Evolutionary conservation across 2,888 invertebrate species (phyloP).

Genomic region (Stenichneumon culpator): DNA sequence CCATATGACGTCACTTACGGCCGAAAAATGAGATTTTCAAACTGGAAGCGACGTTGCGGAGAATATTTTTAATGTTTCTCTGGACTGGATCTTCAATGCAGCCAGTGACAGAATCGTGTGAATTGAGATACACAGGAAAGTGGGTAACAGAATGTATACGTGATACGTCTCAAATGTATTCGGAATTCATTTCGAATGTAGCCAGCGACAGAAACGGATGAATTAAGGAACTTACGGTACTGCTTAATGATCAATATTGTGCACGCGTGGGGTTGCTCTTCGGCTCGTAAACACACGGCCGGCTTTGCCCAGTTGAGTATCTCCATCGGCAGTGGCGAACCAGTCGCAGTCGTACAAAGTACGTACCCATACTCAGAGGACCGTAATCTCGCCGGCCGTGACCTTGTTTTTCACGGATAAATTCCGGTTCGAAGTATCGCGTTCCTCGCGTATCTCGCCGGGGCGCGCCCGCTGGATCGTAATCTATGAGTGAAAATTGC

Average conservation of each 20-base stretch:
- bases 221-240: no score
- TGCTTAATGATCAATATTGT: not conserved
- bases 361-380: constrained; percentile 36
- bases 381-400: constrained; percentile 74
- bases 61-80: no score
- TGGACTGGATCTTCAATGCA: no score
- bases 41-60: no score
- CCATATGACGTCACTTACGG: no score
- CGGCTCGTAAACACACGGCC: not conserved
- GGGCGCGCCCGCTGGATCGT: constrained; percentile 71
- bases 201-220: no score
- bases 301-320: not conserved
- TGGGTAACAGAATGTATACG: no score
- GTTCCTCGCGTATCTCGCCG: constrained; percentile 51
- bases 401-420: constrained; percentile 72
- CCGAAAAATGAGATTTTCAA: no score
- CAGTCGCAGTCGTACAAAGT: constrained; percentile 18
- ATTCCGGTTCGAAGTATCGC: constrained; percentile 68
- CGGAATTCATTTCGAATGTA: no score
- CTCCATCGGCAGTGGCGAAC: not conserved
- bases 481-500: constrained; percentile 72
- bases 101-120: no score
- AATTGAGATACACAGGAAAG: no score
- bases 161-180: no score
- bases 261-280: not conserved